Conservation (phyloP, 2,888 invertebrate species). For the Hypomecis punctinalis region DNA sequence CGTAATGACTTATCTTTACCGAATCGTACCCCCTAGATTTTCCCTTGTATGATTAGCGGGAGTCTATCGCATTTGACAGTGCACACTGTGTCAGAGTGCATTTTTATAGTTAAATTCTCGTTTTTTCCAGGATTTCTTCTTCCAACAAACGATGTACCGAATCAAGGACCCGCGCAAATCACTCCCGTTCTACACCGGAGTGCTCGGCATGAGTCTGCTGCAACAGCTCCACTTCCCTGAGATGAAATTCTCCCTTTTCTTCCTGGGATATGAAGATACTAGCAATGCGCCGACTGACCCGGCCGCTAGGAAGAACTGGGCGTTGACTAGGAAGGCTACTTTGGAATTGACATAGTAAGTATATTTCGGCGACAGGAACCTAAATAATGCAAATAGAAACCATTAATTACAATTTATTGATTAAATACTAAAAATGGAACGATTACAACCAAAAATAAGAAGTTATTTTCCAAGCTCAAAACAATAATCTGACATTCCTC, state of each 20-base stretch:
- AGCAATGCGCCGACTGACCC: slow-evolving; percentile 90
- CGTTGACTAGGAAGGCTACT: slow-evolving; percentile 93
- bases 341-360: slow-evolving; percentile 96
- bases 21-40: no score
- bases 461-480: no score
- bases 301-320: slow-evolving; percentile 89
- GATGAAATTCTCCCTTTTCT: slow-evolving; percentile 96
- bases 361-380: no score
- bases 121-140: slow-evolving; percentile 91
- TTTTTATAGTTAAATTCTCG: neutral
- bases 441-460: no score
- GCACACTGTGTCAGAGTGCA: no score
- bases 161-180: slow-evolving; percentile 96
- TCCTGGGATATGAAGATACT: slow-evolving; percentile 89
- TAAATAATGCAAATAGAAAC: no score
- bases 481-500: no score
- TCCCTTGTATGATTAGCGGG: no score
- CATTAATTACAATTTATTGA: no score
- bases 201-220: slow-evolving; percentile 95
- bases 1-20: no score
- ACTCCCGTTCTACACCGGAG: slow-evolving; percentile 95
- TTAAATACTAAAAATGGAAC: no score
- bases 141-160: slow-evolving; percentile 98
- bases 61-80: no score
- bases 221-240: slow-evolving; percentile 95